These are phyloP conservation scores for Oreochromis grahami DNA, from an alignment of 2,797 vertebrate genomes.

Conservation along the genomic window DNA sequence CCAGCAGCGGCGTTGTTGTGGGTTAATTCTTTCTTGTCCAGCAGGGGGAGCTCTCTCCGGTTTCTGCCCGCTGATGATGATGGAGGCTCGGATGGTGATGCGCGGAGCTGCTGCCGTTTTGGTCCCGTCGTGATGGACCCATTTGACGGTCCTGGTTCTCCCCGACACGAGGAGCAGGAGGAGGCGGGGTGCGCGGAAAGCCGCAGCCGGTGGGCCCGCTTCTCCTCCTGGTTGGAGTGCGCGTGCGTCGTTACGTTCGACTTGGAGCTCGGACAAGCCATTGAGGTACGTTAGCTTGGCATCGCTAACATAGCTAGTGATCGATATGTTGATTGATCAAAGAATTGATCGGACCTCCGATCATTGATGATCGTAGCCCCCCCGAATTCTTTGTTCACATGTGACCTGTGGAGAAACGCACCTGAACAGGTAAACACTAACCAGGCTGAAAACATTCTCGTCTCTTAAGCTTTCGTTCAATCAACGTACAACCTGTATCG, in stretches of 20 bases:
- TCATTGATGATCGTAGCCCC: not conserved
- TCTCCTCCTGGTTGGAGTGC: slow-evolving; percentile 90
- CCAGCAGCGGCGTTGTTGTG: not conserved
- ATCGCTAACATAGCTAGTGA: not conserved
- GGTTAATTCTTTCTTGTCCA: not conserved
- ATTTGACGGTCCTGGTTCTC: slow-evolving; percentile 45
- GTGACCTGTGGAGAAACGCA: not conserved
- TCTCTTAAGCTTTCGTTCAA: not conserved
- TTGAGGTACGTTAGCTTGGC: slow-evolving; percentile 81
- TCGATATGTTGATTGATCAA: not conserved
- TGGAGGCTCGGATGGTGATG: not conserved
- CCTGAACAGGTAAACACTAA: not conserved
- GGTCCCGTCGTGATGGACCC: slow-evolving; percentile 64
- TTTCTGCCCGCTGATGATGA: not conserved
- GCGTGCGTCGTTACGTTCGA: slow-evolving; percentile 94
- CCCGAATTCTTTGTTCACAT: not conserved
- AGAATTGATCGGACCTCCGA: not conserved
- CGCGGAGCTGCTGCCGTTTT: not conserved
- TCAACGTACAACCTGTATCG: not conserved
- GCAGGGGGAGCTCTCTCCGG: not conserved
- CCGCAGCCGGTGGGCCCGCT: slow-evolving; percentile 78
- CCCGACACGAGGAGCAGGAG: slow-evolving; percentile 1
- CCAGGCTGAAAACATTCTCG: not conserved
- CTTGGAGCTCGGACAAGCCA: slow-evolving; percentile 92
- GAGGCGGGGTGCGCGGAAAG: slow-evolving; percentile 3